These are phyloP conservation scores for Zosterops borbonicus DNA, from an alignment of 2,113 vertebrate genomes.

Conservation along the genomic window DNA sequence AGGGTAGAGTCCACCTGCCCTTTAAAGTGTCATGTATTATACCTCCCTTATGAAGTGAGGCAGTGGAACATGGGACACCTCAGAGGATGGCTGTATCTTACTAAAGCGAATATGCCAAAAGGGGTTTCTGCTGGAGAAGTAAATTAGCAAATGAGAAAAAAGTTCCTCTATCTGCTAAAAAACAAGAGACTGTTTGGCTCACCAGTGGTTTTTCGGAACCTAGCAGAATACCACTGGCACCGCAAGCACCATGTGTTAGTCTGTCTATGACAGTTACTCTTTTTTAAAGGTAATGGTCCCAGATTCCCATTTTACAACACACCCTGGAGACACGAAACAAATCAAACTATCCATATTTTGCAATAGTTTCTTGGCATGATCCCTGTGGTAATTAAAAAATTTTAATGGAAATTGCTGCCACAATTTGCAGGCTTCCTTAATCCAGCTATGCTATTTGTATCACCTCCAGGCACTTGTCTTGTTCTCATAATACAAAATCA, in stretches of 20 bases:
- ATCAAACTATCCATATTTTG: constrained; percentile 31
- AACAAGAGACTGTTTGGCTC: not conserved
- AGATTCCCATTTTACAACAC: constrained; percentile 2
- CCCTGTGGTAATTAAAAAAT: constrained; percentile 1
- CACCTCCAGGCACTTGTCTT: constrained; percentile 33
- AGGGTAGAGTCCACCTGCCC: not conserved
- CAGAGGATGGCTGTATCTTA: not conserved
- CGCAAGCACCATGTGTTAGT: not conserved
- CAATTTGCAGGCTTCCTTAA: constrained; percentile 30
- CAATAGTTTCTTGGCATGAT: constrained; percentile 18
- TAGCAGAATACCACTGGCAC: not conserved
- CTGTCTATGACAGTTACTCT: not conserved
- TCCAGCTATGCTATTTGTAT: not conserved
- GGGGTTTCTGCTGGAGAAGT: not conserved
- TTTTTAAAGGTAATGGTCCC: not conserved
- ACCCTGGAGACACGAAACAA: not conserved
- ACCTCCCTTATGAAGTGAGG: not conserved
- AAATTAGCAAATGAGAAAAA: not conserved
- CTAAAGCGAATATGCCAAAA: not conserved
- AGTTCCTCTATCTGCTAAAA: not conserved
- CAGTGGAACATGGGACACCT: not conserved
- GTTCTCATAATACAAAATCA: constrained; percentile 46
- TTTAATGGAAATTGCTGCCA: constrained; percentile 42
- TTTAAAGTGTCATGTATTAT: not conserved
- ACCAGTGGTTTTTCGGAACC: not conserved